These are phyloP conservation scores for Coleophora deauratella DNA, from an alignment of 2,888 invertebrate genomes.

Conservation along the genomic window DNA sequence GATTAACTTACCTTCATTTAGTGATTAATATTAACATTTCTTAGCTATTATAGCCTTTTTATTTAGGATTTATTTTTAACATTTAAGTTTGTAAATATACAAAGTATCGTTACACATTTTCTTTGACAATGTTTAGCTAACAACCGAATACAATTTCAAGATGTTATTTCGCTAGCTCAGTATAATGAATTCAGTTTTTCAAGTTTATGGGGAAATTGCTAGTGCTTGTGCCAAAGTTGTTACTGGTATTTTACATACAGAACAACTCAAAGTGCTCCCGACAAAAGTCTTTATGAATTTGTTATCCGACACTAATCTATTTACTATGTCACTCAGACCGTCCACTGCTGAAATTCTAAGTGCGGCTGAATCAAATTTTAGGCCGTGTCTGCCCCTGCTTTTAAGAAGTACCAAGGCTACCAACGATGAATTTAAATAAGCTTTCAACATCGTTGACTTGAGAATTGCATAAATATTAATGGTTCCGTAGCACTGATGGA, in stretches of 20 bases:
- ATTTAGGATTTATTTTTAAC: no score
- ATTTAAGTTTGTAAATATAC: no score
- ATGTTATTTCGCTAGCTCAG: no score
- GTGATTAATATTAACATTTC: no score
- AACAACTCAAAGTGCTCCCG: slow-evolving; percentile 10
- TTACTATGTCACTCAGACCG: slow-evolving; percentile 22
- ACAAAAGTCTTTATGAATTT: slow-evolving; percentile 18
- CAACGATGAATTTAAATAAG: slow-evolving; percentile 66
- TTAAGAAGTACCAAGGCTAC: slow-evolving; percentile 51
- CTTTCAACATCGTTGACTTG: slow-evolving; percentile 53
- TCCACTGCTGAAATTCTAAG: slow-evolving; percentile 43
- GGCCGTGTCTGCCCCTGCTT: slow-evolving; percentile 39
- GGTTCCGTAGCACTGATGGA: slow-evolving; percentile 41
- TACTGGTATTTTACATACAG: slow-evolving; percentile 5
- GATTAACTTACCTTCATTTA: no score
- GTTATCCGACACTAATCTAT: slow-evolving; percentile 22
- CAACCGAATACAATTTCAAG: no score
- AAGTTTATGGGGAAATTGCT: no score
- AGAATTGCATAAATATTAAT: slow-evolving; percentile 66
- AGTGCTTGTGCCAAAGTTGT: neutral
- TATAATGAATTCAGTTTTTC: no score
- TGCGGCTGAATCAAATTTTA: slow-evolving; percentile 46
- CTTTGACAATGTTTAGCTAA: no score
- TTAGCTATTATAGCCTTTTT: no score
- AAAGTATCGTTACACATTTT: no score